These are phyloP conservation scores for Ypsolopha sequella DNA, from an alignment of 2,888 invertebrate species.

Conservation along the genomic window DNA sequence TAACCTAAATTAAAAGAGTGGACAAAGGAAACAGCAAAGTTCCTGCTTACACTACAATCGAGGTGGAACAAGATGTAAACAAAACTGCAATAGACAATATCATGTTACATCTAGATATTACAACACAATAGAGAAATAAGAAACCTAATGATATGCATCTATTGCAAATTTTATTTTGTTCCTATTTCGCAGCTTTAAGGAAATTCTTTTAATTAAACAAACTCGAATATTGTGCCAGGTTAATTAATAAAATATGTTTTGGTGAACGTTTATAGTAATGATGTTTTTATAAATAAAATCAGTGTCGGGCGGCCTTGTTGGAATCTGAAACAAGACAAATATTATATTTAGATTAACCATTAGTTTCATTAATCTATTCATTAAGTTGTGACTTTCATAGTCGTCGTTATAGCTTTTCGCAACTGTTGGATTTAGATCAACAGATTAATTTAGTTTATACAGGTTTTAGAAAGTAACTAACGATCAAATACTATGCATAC, in stretches of 20 bases:
- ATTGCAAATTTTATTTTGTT: slow-evolving; percentile 36
- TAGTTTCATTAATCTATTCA: too few relatives aligned
- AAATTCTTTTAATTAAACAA: neutral
- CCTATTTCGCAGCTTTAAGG: slow-evolving; percentile 6
- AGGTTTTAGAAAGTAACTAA: too few relatives aligned
- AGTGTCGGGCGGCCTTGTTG: slow-evolving; percentile 35
- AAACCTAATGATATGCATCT: slow-evolving; percentile 34
- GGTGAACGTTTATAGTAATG: slow-evolving; percentile 20
- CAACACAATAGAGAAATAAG: slow-evolving; percentile 4
- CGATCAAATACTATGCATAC: too few relatives aligned
- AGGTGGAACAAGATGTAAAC: slow-evolving; percentile 16
- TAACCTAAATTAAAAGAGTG: neutral
- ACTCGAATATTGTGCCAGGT: neutral
- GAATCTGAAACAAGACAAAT: slow-evolving; percentile 51
- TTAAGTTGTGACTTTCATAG: too few relatives aligned
- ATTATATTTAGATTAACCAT: neutral
- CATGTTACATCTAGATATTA: slow-evolving; percentile 23
- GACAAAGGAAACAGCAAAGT: neutral
- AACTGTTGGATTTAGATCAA: too few relatives aligned
- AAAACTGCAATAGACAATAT: slow-evolving; percentile 46
- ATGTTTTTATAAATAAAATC: slow-evolving; percentile 10
- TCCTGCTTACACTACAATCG: neutral
- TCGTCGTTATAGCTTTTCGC: too few relatives aligned
- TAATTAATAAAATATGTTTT: slow-evolving; percentile 12
- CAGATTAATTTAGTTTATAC: too few relatives aligned